Percentiles rank a stretch among this genome's conserved stretches.
phyloP scores from a whole-genome alignment of 2,797 vertebrate species.

The Epinephelus coioides region DNA sequence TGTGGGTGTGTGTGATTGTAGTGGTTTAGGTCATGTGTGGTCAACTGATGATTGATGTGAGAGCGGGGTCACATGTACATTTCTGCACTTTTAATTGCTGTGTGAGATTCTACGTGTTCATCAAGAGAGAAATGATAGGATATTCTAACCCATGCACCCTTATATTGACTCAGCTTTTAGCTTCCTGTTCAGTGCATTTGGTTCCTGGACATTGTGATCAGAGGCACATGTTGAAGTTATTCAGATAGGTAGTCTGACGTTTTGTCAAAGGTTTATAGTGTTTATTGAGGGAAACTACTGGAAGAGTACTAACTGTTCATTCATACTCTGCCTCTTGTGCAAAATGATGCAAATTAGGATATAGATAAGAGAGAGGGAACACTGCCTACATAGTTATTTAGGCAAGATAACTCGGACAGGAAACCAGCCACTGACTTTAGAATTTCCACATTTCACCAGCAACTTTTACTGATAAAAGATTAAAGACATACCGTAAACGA shows the following conservation, averaged over 20 bases:
- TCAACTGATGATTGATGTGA: conserved; percentile 45
- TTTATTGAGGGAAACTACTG: conserved; percentile 36
- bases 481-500: neutral
- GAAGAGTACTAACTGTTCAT: conserved; percentile 31
- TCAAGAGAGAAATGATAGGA: neutral
- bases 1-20: conserved; percentile 52
- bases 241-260: neutral
- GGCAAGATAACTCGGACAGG: conserved; percentile 5
- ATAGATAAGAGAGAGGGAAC: conserved; percentile 23
- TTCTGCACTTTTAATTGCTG: neutral
- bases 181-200: neutral
- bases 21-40: conserved; percentile 63
- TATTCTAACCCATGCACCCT: neutral
- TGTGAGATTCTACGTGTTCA: neutral
- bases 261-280: conserved; percentile 21
- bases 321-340: conserved; percentile 31
- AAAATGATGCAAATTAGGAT: conserved; percentile 59
- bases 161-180: neutral
- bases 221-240: neutral
- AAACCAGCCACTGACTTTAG: neutral
- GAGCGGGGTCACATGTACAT: conserved; percentile 40
- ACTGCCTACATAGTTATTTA: conserved; percentile 3
- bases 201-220: neutral
- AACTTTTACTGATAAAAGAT: neutral
- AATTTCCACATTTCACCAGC: conserved; percentile 18